A percentile compares a stretch with the other conserved stretches of the same genome.
phyloP scores from a whole-genome alignment of 1,140 invertebrate species.

The Orchestia grillus region DNA sequence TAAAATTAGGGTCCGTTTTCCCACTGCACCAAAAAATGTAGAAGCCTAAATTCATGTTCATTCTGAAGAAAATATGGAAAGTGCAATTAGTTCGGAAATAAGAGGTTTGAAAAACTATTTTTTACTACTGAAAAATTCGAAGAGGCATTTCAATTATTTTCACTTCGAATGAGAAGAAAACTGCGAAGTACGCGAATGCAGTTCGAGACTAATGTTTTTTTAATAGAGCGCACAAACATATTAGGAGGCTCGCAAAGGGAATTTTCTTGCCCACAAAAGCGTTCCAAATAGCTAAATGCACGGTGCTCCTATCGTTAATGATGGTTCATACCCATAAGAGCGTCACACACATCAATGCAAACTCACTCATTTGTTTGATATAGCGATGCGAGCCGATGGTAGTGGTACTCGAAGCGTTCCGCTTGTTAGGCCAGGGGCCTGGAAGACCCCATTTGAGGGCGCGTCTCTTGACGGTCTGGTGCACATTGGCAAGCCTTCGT shows the following conservation, averaged over 20 bases:
- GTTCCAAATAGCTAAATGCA: background rate
- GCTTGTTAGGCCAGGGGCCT: background rate
- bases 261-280: background rate
- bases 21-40: background rate
- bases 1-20: background rate
- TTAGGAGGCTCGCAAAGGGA: background rate
- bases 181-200: background rate
- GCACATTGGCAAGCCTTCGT: background rate
- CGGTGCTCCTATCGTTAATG: background rate
- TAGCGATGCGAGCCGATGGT: background rate
- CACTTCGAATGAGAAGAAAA: background rate
- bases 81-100: no score
- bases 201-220: background rate
- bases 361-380: background rate
- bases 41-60: background rate
- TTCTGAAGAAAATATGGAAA: background rate
- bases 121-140: background rate
- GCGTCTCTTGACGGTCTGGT: background rate
- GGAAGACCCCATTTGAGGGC: background rate
- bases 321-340: background rate
- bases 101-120: background rate
- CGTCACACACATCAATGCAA: background rate
- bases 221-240: background rate
- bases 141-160: background rate
- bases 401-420: background rate